Evolutionary conservation across 2,888 invertebrate genomes (phyloP).

Genomic region (Xanthorhoe designata): DNA sequence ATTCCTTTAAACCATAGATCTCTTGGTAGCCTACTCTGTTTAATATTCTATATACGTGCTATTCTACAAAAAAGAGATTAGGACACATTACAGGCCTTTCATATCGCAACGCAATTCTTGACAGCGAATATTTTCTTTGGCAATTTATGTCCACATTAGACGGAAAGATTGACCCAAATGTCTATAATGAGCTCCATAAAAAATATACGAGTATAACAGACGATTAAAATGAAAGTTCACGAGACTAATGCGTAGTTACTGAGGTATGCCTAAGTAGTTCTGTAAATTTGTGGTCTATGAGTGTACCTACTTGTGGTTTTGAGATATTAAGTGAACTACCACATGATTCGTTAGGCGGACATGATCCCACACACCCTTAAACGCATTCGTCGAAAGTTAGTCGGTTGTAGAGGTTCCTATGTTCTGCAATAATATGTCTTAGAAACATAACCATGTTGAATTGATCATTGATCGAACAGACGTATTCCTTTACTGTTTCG

Average conservation of each 20-base stretch:
- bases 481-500: too few species aligned
- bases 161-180: constrained; percentile 38
- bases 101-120: constrained; percentile 12
- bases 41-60: constrained; percentile 58
- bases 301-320: constrained; percentile 61
- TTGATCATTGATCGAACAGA: too few species aligned
- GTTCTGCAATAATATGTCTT: constrained; percentile 31
- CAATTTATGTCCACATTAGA: constrained; percentile 25
- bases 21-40: constrained; percentile 40
- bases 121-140: constrained; percentile 12
- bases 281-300: constrained; percentile 45
- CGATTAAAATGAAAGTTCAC: constrained; percentile 44
- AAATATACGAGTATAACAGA: constrained; percentile 39
- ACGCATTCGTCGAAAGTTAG: constrained; percentile 62
- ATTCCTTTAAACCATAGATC: constrained; percentile 42
- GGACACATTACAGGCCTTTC: constrained; percentile 17
- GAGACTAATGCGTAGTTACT: constrained; percentile 21
- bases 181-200: constrained; percentile 36
- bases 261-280: constrained; percentile 38
- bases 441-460: not conserved
- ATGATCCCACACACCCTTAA: constrained; percentile 62
- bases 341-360: constrained; percentile 62
- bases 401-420: constrained; percentile 53
- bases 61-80: constrained; percentile 37
- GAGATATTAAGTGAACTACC: constrained; percentile 59